A percentile compares a stretch with the other conserved stretches of the same genome.
Evolutionary conservation across 2,797 vertebrate species (phyloP).

Genomic region (Peromyscus nudipes): DNA sequence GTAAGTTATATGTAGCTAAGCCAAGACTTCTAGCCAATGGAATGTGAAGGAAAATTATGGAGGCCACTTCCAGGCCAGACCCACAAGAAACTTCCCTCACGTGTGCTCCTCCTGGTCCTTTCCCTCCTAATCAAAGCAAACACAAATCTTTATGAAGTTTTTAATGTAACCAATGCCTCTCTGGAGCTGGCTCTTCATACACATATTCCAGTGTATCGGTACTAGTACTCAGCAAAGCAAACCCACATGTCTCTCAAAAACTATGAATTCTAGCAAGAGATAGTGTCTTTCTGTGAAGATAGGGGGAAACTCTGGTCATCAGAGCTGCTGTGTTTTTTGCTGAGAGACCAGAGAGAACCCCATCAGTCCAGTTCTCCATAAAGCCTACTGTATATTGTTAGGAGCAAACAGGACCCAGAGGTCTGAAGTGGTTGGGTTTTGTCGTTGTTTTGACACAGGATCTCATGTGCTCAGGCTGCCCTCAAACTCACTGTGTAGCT

Average conservation of each 20-base stretch:
- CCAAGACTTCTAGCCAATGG: background rate
- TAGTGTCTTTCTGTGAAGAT: background rate
- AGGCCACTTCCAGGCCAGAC: background rate
- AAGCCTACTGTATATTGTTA: background rate
- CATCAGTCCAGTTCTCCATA: background rate
- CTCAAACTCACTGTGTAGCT: background rate
- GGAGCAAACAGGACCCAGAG: background rate
- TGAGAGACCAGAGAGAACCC: background rate
- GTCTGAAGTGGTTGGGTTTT: background rate
- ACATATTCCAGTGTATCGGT: background rate
- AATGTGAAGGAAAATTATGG: background rate
- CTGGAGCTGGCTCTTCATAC: background rate
- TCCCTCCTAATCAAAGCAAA: background rate
- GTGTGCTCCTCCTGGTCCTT: background rate
- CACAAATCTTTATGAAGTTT: background rate
- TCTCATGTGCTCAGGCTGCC: background rate
- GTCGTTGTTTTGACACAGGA: too few species aligned
- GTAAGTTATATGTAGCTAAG: background rate
- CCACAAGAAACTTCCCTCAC: background rate
- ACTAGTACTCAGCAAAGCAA: background rate
- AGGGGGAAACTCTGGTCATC: background rate
- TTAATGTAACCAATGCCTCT: background rate
- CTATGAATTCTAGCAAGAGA: background rate
- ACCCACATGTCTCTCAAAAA: background rate
- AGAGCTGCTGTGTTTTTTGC: background rate